phyloP scores from a whole-genome alignment of 2,113 vertebrate genomes.

The Mionectes macconnelli region DNA sequence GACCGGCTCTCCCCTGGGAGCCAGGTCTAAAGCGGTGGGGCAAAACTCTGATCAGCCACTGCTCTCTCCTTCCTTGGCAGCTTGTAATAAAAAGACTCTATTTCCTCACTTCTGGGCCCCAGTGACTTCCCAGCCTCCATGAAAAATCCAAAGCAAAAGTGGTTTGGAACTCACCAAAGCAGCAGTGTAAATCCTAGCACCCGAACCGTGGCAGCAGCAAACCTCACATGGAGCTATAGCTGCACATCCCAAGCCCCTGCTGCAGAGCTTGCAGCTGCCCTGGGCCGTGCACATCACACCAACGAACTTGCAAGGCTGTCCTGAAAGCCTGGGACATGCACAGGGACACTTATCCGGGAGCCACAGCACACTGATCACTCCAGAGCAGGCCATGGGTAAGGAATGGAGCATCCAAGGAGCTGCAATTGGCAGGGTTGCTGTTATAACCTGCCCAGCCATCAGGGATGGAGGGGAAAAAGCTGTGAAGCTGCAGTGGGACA shows the following conservation, averaged over 20 bases:
- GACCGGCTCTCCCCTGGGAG: accelerated
- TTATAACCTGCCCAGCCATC: neutral
- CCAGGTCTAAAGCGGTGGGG: accelerated
- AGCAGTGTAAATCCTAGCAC: accelerated
- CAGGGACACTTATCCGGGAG: accelerated
- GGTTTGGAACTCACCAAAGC: neutral
- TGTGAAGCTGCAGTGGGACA: neutral
- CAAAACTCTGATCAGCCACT: neutral
- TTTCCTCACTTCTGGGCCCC: neutral
- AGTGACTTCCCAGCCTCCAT: accelerated
- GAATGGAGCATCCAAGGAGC: accelerated
- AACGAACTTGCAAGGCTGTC: neutral
- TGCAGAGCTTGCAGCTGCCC: neutral
- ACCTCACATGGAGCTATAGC: accelerated
- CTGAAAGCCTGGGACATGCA: accelerated
- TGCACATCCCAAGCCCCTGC: neutral
- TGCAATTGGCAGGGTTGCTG: accelerated
- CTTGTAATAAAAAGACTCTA: neutral
- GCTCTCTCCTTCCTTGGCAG: neutral
- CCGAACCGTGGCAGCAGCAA: accelerated
- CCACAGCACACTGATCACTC: accelerated
- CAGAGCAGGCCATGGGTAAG: accelerated
- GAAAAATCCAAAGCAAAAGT: neutral
- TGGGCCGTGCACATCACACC: accelerated
- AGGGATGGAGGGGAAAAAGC: neutral